phyloP scores from a whole-genome alignment of 2,113 vertebrate species.

The Carassius carassius region DNA sequence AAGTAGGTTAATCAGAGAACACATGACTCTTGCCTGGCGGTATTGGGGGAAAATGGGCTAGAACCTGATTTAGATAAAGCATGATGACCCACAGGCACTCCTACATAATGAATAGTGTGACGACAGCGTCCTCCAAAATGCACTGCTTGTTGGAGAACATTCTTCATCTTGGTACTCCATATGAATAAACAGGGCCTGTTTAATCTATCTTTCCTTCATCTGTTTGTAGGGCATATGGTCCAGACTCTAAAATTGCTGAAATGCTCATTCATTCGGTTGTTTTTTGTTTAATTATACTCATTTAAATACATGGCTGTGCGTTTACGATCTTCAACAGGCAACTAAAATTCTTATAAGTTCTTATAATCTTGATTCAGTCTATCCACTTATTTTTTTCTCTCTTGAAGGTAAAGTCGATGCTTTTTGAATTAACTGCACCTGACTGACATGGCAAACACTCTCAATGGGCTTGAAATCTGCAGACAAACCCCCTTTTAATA shows the following conservation, averaged over 20 bases:
- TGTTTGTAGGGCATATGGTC: slow-evolving; percentile 55
- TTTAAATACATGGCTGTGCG: slow-evolving; percentile 6
- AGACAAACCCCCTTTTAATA: slow-evolving; percentile 80
- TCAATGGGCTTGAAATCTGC: slow-evolving; percentile 72
- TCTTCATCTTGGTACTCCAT: slow-evolving; percentile 71
- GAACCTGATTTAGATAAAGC: slow-evolving; percentile 72
- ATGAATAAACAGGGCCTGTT: slow-evolving; percentile 75
- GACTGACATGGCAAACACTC: slow-evolving; percentile 71
- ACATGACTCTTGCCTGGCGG: slow-evolving; percentile 56
- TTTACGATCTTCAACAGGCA: neutral
- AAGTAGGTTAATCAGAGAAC: slow-evolving; percentile 67
- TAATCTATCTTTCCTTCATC: slow-evolving; percentile 70
- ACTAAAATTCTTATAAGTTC: neutral
- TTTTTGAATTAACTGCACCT: slow-evolving; percentile 75
- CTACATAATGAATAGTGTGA: slow-evolving; percentile 70
- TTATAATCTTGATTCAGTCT: slow-evolving; percentile 27
- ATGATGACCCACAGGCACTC: slow-evolving; percentile 70
- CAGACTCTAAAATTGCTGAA: slow-evolving; percentile 27
- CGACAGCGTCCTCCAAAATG: slow-evolving; percentile 64
- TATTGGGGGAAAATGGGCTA: slow-evolving; percentile 64
- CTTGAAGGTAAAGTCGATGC: slow-evolving; percentile 55
- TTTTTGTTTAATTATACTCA: slow-evolving; percentile 9
- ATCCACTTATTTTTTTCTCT: slow-evolving; percentile 59
- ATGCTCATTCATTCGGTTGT: slow-evolving; percentile 14
- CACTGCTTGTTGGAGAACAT: slow-evolving; percentile 65